Percentiles rank a stretch among this genome's conserved stretches.
Evolutionary conservation across 2,113 vertebrate species (phyloP).

Genomic region (Archilochus colubris): DNA sequence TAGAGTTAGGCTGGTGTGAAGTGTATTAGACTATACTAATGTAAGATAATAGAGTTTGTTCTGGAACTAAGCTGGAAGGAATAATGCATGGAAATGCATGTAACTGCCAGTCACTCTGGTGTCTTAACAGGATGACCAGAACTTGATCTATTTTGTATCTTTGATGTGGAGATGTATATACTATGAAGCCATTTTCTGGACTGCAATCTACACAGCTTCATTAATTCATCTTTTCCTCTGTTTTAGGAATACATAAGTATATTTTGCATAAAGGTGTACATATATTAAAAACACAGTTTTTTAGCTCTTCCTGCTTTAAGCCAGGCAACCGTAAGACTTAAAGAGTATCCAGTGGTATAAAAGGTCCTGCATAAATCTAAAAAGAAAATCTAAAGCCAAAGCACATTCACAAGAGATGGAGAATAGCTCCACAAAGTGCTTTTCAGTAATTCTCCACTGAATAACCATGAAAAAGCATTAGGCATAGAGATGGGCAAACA

Average conservation of each 20-base stretch:
- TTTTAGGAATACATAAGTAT: background rate
- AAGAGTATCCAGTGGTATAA: background rate
- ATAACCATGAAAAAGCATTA: constrained; percentile 54
- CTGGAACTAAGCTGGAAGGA: background rate
- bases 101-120: background rate
- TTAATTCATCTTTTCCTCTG: background rate
- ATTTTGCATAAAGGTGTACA: background rate
- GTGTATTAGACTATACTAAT: background rate
- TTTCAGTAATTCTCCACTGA: constrained; percentile 14
- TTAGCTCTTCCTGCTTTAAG: background rate
- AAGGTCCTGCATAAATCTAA: background rate
- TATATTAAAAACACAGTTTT: background rate
- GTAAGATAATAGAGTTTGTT: background rate
- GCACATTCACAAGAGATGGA: background rate
- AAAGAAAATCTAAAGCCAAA: background rate
- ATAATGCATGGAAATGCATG: background rate
- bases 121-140: background rate
- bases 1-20: background rate
- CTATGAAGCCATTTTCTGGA: background rate
- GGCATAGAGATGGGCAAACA: background rate
- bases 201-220: background rate
- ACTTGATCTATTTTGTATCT: background rate
- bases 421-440: background rate
- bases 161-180: background rate
- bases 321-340: background rate